phyloP scores from a whole-genome alignment of 2,113 vertebrate genomes.

The Corythornis cristatus region DNA sequence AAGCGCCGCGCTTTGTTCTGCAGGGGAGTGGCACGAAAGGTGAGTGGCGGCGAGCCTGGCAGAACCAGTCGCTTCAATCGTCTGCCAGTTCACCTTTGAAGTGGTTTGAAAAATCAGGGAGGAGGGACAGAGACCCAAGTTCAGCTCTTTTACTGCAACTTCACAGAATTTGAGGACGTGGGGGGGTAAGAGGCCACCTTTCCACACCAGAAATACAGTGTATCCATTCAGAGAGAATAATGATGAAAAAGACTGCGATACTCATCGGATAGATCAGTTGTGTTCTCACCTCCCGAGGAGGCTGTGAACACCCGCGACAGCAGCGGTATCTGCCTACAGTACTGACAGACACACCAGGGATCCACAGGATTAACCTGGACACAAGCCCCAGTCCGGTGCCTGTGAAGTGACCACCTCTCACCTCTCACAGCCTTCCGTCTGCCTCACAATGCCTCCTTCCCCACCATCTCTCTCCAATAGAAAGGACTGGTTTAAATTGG shows the following conservation, averaged over 20 bases:
- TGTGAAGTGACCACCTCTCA: background rate
- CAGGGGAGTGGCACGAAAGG: constrained; percentile 12
- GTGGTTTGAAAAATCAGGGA: constrained; percentile 49
- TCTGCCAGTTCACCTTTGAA: constrained; percentile 46
- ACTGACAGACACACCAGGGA: fast-evolving
- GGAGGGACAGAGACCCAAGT: constrained; percentile 37
- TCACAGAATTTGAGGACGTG: background rate
- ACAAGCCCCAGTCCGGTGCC: fast-evolving
- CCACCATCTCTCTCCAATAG: background rate
- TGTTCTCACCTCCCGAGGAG: background rate
- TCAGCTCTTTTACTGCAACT: constrained; percentile 21
- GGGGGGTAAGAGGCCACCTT: background rate
- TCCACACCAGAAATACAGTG: background rate
- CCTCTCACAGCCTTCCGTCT: background rate
- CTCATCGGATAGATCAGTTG: background rate
- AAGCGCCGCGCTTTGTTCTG: constrained; percentile 40
- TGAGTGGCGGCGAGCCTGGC: background rate
- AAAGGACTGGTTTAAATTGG: background rate
- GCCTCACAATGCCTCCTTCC: fast-evolving
- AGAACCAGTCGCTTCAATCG: constrained; percentile 25
- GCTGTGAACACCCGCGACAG: background rate
- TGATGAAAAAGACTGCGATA: background rate
- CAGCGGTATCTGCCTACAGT: background rate
- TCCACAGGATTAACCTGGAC: background rate
- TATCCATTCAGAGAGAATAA: background rate